A percentile compares a stretch with the other conserved stretches of the same genome.
phyloP scores from a whole-genome alignment of 2,113 vertebrate genomes.

The Mohoua ochrocephala region DNA sequence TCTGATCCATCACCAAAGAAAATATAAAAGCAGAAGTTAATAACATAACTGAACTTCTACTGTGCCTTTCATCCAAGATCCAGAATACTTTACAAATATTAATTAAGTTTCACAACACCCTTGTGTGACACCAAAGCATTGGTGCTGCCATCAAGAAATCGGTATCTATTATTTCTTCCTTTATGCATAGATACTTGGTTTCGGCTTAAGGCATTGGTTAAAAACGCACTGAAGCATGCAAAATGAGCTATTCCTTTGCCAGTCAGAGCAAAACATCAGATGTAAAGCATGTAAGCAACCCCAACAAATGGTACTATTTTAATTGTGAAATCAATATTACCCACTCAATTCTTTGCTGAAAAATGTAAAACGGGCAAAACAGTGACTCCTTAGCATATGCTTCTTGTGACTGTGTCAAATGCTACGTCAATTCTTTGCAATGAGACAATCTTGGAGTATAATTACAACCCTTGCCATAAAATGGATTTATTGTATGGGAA shows the following conservation, averaged over 20 bases:
- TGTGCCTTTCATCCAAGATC: conserved; percentile 14
- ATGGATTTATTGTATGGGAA: not conserved
- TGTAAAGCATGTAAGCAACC: not conserved
- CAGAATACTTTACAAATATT: conserved; percentile 12
- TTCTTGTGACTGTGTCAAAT: not conserved
- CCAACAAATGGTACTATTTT: not conserved
- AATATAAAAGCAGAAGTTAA: conserved; percentile 7
- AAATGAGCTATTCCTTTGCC: not conserved
- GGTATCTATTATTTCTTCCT: not conserved
- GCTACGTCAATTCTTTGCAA: not conserved
- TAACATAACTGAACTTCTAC: not conserved
- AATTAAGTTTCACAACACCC: conserved; percentile 36
- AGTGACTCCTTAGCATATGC: not conserved
- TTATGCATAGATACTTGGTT: not conserved
- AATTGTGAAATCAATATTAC: not conserved
- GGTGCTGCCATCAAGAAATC: not conserved
- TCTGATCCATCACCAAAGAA: conserved; percentile 2
- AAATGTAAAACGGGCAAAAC: not conserved
- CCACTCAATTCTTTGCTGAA: not conserved
- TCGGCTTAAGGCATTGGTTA: not conserved
- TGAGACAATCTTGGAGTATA: not conserved
- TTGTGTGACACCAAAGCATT: conserved; percentile 6
- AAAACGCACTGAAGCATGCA: not conserved
- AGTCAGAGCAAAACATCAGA: not conserved
- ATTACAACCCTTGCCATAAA: not conserved